Evolutionary conservation across 2,888 invertebrate genomes (phyloP), one percentile per base, ranked within the genome.

Genomic region (Entomobrya proxima): DNA sequence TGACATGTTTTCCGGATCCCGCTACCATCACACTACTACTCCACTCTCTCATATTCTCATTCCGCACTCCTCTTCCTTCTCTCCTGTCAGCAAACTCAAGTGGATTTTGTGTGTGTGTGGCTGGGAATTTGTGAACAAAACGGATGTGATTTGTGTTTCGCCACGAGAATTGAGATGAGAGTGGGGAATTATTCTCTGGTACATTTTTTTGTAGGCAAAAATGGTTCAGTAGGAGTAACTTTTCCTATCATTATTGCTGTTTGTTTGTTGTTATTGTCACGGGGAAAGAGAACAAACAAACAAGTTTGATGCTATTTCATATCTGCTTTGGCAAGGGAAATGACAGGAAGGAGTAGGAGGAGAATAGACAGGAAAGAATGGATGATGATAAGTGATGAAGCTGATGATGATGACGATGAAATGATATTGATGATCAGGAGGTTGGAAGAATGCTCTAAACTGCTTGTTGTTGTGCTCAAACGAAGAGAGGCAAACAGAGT

Each of bases 381-480:
- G 3, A 55, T 55, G 37, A 35, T 11, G 74, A 52, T 52, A 75
- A 52, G 75, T 55, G 75, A 75, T 7, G 44, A 40, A 40, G 44
- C 9, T 11, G 9, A 15, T 75, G 44, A 27, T 69, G 75, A 75
- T 75, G 75, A 40, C 52, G 75, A 24, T 75, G 75, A 75, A 52
- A 75, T 55, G 37, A 75, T 75, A 75, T 75, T 52, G 55, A 52
- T 75, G 75, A 75, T 75, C 72, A 24, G 44, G n/a, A 47, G 30
- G 30, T 47, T 6, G 7, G 44, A 44, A 27, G 7, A 30, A 21
- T 32, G 50, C n/a, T n/a, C n/a, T n/a, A n/a, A n/a, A n/a, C n/a
- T n/a, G n/a, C n/a, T 21, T 74, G 72, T 27, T 74, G 72, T 32
- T 50, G n/a, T 52, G 13, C 35, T 35, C 32, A 52, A 13, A 32